phyloP scores from a whole-genome alignment of 2,888 invertebrate genomes.

The Sminthurinus aureus region DNA sequence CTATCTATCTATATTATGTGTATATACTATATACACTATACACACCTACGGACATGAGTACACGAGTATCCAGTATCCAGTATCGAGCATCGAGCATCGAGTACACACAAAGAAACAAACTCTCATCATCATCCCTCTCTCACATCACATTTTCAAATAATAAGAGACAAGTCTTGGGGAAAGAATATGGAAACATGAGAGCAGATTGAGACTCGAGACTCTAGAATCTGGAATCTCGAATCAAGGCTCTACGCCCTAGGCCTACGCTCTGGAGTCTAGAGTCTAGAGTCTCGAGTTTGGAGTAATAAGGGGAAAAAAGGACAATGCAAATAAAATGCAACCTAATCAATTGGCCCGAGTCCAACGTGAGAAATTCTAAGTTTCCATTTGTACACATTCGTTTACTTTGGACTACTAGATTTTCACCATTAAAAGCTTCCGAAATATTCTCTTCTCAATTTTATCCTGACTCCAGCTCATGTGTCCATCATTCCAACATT shows the following conservation, averaged over 20 bases:
- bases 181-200: neutral
- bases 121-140: too few relatives aligned
- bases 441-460: slow-evolving; percentile 4
- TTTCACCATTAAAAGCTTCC: neutral
- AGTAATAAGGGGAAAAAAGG: slow-evolving; percentile 10
- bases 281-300: too few relatives aligned
- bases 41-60: too few relatives aligned
- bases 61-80: too few relatives aligned
- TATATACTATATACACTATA: neutral
- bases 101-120: too few relatives aligned
- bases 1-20: neutral
- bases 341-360: slow-evolving; percentile 43
- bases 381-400: neutral
- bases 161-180: neutral
- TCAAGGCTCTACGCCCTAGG: too few relatives aligned
- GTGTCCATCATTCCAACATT: neutral
- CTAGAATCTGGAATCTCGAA: too few relatives aligned
- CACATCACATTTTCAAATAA: neutral
- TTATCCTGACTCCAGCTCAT: slow-evolving; percentile 7
- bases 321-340: slow-evolving; percentile 41
- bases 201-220: neutral
- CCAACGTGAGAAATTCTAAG: slow-evolving; percentile 41
- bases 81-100: too few relatives aligned
- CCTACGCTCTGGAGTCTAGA: too few relatives aligned
- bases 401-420: neutral